Evolutionary conservation across 2,797 vertebrate species (phyloP), one percentile per base, ranked within the genome.

Genomic region (Crocidura indochinensis): DNA sequence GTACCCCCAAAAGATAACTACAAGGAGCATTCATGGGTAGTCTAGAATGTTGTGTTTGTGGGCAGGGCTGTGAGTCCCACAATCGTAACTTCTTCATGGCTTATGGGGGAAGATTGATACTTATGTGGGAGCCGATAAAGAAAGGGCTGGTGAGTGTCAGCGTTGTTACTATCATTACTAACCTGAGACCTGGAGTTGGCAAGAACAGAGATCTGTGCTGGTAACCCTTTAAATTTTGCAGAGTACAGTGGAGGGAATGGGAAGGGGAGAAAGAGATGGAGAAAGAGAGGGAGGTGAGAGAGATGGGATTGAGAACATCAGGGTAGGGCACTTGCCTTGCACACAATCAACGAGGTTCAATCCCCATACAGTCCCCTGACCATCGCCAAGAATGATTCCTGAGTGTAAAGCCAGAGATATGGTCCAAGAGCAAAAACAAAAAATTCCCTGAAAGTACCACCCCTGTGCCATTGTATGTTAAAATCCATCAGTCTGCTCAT

Each of bases 401-500:
- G 38, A 38, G 5, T 38, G 38, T 38, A 38, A 5, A 38, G 38
- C 38, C 38, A 38, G 38, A 5, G 38, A 38, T 38, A 38, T 38
- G 38, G 38, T 38, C 38, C 38, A 38, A 38, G 38, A 38, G 38
- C 38, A 38, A 38, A 38, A 38, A 38, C 38, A 38, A 38, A 38
- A 38, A 38, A 38, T 78, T 88, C 67, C 75, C 51, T 68, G 67
- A 80, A 90, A 68, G 62, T 27, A 27, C 84, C 78, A 17, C n/a
- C 24, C 38, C 22, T 89, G 46, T 95, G 51, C 77, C 90, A 60
- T 72, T 67, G 17, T 86, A 51, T 89, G 86, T 92, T 93, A 85
- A 11, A n/a, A 68, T 31, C 62, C 64, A 44, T 51, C 47, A 12
- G 24, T 87, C 51, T 4, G 47, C 53, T 27, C 20, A 24, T 51